Percentiles rank a stretch among this genome's conserved stretches.
phyloP scores from a whole-genome alignment of 2,797 vertebrate species.

The Tragelaphus oryx region DNA sequence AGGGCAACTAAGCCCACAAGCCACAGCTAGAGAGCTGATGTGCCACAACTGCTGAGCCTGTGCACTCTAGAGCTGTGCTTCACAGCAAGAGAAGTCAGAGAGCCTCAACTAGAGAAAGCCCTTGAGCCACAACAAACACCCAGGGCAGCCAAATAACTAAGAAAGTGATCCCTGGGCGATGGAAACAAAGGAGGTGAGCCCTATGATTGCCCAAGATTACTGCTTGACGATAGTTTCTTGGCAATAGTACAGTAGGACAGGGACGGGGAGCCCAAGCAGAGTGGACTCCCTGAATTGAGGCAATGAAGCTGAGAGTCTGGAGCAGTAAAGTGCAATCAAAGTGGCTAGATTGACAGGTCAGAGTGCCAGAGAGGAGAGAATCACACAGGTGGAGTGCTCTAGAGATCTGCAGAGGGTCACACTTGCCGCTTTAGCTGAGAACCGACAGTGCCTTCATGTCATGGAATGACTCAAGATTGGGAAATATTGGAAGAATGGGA shows the following conservation, averaged over 20 bases:
- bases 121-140: not conserved
- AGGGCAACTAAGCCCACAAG: not conserved
- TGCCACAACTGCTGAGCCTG: not conserved
- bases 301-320: not conserved
- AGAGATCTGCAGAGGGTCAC: not conserved
- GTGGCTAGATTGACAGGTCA: not conserved
- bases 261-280: not conserved
- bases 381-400: not conserved
- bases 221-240: not conserved
- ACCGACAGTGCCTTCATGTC: not conserved
- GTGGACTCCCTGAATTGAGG: not conserved
- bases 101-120: not conserved
- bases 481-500: not conserved
- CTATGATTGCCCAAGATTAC: not conserved
- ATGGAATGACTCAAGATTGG: not conserved
- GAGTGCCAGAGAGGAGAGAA: not conserved
- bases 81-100: not conserved
- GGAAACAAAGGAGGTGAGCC: not conserved
- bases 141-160: not conserved
- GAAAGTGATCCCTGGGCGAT: not conserved
- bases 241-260: too few species aligned
- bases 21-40: not conserved
- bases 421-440: not conserved
- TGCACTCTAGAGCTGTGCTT: not conserved
- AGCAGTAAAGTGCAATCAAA: not conserved